Evolutionary conservation across 1,140 invertebrate species (phyloP).

Genomic region (Heliconius nattereri): DNA sequence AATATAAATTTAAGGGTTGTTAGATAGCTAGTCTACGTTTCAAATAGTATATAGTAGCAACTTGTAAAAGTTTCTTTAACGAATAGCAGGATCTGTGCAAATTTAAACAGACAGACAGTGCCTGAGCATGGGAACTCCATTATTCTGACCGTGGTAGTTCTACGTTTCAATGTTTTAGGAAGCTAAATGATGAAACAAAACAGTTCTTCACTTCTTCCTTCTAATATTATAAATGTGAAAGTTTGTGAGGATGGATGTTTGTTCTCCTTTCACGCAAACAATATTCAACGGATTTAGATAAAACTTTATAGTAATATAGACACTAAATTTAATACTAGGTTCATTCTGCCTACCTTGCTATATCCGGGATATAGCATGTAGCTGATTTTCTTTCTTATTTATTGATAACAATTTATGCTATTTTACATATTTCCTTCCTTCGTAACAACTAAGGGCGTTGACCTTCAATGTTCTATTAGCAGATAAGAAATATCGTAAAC

Average conservation of each 20-base stretch:
- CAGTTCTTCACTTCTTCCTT: background rate
- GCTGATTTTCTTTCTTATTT: too few relatives aligned
- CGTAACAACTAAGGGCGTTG: background rate
- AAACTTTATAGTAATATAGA: too few relatives aligned
- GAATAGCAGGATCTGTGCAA: background rate
- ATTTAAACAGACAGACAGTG: conserved; percentile 15
- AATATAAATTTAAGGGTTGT: background rate
- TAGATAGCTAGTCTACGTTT: background rate
- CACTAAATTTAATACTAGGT: too few relatives aligned
- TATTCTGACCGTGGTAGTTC: background rate
- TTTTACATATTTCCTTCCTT: too few relatives aligned
- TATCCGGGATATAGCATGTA: too few relatives aligned
- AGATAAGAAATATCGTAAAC: background rate
- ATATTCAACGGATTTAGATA: too few relatives aligned
- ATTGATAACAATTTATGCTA: too few relatives aligned
- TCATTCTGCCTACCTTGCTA: too few relatives aligned
- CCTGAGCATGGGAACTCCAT: conserved; percentile 16
- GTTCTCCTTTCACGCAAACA: too few relatives aligned
- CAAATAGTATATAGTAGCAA: background rate
- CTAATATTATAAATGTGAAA: too few relatives aligned
- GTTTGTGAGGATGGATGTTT: too few relatives aligned
- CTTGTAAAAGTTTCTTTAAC: background rate
- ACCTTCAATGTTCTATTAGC: background rate
- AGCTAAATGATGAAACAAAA: background rate
- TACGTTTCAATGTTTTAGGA: background rate